Percentiles rank a stretch among this genome's conserved stretches.
phyloP scores from a whole-genome alignment of 2,888 invertebrate species.

The Pheosia gnoma region DNA sequence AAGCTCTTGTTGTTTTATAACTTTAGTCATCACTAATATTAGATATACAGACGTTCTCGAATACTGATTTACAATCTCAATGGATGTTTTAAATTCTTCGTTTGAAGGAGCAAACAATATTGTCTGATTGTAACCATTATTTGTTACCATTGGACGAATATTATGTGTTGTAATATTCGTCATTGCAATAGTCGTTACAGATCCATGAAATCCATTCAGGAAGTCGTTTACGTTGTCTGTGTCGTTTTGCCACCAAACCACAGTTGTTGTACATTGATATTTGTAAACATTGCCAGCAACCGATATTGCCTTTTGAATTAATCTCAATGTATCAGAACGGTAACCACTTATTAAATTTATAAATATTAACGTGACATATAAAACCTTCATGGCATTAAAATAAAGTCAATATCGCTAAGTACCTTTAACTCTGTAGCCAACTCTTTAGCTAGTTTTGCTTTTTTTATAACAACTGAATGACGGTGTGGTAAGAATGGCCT shows the following conservation, averaged over 20 bases:
- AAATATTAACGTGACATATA: slow-evolving; percentile 2
- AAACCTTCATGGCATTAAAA: background rate
- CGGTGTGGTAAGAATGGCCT: background rate
- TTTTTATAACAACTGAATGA: background rate
- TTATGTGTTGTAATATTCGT: slow-evolving; percentile 12
- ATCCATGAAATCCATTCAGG: slow-evolving; percentile 41
- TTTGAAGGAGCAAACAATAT: slow-evolving; percentile 47
- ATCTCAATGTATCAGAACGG: slow-evolving; percentile 14
- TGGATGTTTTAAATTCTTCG: slow-evolving; percentile 46
- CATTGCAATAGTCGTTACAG: slow-evolving; percentile 39
- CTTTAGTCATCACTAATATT: slow-evolving; percentile 45
- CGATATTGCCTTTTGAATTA: slow-evolving; percentile 41
- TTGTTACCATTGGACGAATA: background rate
- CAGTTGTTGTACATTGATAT: slow-evolving; percentile 38
- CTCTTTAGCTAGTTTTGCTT: background rate
- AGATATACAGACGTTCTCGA: slow-evolving; percentile 44
- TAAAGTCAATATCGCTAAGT: background rate
- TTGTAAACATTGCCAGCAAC: slow-evolving; percentile 49
- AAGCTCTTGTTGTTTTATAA: slow-evolving; percentile 25
- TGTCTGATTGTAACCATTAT: slow-evolving; percentile 44
- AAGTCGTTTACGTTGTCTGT: slow-evolving; percentile 38
- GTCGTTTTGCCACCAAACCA: slow-evolving; percentile 46
- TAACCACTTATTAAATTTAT: slow-evolving; percentile 7
- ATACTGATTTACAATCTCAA: slow-evolving; percentile 39
- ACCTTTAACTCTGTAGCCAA: background rate